Base-by-base conservation (phyloP, 30 jellyfish, hydroid and myxozoan genomes). In the Rhopilema esculentum region DNA sequence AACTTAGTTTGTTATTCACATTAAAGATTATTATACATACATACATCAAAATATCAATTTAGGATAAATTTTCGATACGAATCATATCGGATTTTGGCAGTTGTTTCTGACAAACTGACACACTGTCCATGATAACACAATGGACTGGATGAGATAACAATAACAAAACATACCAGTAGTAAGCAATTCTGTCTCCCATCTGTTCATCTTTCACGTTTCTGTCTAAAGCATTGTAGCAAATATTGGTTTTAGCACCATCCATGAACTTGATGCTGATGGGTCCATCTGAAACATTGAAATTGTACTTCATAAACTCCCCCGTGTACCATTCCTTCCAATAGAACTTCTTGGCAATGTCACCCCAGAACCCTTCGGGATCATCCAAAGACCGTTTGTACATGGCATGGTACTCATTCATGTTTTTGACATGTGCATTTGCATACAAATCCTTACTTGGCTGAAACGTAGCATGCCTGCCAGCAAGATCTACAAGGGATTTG, bases 191-290 rank as follows among this genome's bases (percentile, higher is more conserved):
- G 76, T 94, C 97, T 30, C 97, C 97, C 67, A 76, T 81, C 23
- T 74, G 73, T 48, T 89, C 89, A 4, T 94, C 97, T 25, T 80
- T 69, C 30, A 82, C 97, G 49, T 73, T 88, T 51, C 97, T 77
- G 30, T 94, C 99, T 76, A 94, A 80, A 12, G 94, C 97, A 90
- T 94, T 94, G 90, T 94, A 94, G 77, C 99, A 89, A 25, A 94
- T 89, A 78, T 94, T 94, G 21, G 99, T 94, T 82, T 94, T 89
- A 80, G 96, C 99, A 23, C 99, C 99, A 53, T 94, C 97, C 99
- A 94, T 94, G 90, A 94, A 94, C 87, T 94, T 94, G 31, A 94
- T 72, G 22, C 61, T 84, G 30, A 94, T 61, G 28, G 91, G 89
- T 15, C 99, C 99, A 27, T 89, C 69, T 1, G 84, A 73, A 72